Base-by-base conservation (phyloP, 2,888 invertebrate genomes). In the Mythimna pallens region DNA sequence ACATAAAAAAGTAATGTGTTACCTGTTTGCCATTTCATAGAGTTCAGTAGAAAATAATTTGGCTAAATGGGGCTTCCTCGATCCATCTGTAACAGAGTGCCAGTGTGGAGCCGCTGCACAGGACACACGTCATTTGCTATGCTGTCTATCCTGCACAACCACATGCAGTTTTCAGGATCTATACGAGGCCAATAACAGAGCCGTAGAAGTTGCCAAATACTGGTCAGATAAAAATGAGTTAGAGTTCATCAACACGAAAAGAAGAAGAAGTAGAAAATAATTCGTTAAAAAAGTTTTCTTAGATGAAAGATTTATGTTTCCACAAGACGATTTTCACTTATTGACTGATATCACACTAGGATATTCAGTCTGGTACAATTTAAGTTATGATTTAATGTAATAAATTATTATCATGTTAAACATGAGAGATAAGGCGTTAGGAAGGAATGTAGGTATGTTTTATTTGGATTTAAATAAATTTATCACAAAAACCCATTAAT, bases 371-470 rank as follows among this genome's bases (percentile, higher is more conserved):
- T 68, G 43, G 8, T 22, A 9, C 47, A 63, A 70, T 70, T 47
- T 71, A 50, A 61, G 20, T 70, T 78, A 55, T 68, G 36, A 65
- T 22, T 25, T 50, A 69, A 61, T 62, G 40, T 62, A 34, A 40
- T 62, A 78, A 78, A 52, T 1, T 70, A n/a, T 78, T 75, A 75
- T 70, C 74, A 57, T 40, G 55, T 50, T 40, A 17, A 62, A 62
- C 50, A 61, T 61, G 40, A 17, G 70, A 78, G 74, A 75, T 75
- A 75, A 70, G 55, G 61, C 43, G 12, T 17, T 52, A 52, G n/a
- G 20, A 52, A 34, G 20, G 6, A 61, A 59, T 36, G 67, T 59
- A n/a, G n/a, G n/a, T n/a, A 20, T 25, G 25, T 54, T 65, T 57
- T 25, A 76, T 34, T 36, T 67, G 0, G 3, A 59, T 76, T 74